Percentiles rank a stretch among this genome's conserved stretches.
These are phyloP conservation scores for Venustaconcha ellipsiformis DNA, from an alignment of 1,140 invertebrate genomes.

Conservation along the genomic window DNA sequence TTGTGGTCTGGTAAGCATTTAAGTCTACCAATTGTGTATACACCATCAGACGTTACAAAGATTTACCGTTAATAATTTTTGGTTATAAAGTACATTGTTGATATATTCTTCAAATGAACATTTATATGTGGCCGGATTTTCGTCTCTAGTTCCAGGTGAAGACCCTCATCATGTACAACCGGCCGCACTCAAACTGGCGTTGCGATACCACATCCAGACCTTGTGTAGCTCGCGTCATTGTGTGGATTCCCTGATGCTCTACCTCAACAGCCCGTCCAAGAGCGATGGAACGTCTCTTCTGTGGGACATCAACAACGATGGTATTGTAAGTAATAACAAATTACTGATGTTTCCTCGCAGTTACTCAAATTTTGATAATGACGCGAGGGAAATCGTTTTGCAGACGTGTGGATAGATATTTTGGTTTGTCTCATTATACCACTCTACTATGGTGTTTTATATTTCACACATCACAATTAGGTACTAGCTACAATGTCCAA, in stretches of 20 bases:
- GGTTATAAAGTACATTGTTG: neutral
- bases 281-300: slow-evolving; percentile 71
- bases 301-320: slow-evolving; percentile 73
- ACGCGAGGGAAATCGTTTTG: too few species aligned
- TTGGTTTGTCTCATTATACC: too few species aligned
- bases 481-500: too few species aligned
- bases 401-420: too few species aligned
- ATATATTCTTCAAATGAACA: neutral
- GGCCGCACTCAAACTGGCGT: slow-evolving; percentile 69
- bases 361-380: too few species aligned
- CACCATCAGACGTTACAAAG: too few species aligned
- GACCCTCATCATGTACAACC: slow-evolving; percentile 63
- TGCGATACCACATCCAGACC: slow-evolving; percentile 71
- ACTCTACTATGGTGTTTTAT: too few species aligned
- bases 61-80: too few species aligned
- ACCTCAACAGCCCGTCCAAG: slow-evolving; percentile 71
- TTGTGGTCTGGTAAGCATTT: too few species aligned
- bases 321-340: slow-evolving; percentile 65
- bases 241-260: slow-evolving; percentile 72
- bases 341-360: neutral
- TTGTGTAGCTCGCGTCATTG: slow-evolving; percentile 70
- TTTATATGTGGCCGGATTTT: neutral
- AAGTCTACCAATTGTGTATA: too few species aligned
- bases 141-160: slow-evolving; percentile 39
- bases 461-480: too few species aligned